Evolutionary conservation across 2,888 invertebrate genomes (phyloP), one percentile per base, ranked within the genome.

Genomic region (Adelognathus sp.): DNA sequence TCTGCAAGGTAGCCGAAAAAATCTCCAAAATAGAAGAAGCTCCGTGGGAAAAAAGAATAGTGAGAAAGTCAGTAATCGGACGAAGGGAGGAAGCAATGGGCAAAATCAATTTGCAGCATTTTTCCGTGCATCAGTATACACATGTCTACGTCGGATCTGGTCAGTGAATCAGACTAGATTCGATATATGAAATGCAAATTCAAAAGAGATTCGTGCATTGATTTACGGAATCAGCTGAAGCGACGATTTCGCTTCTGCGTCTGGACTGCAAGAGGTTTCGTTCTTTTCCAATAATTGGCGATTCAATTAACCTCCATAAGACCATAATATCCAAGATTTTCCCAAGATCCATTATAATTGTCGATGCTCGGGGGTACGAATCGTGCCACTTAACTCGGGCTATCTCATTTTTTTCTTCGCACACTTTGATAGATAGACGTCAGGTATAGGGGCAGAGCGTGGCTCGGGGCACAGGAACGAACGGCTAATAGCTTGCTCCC

Each of bases 401-500:
- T 9, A 7, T 52, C 11, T 27, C 41, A 39, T 67, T 54, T 54
- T n/a, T n/a, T n/a, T n/a, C n/a, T 41, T 27, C 39, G 52, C 36
- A 41, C 54, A 54, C 36, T 54, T 54, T 67, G 66, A 67, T 67
- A 39, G 66, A 67, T 67, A 39, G 54, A 16, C 39, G 29, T 41
- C 27, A 27, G 39, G 1, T n/a, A 27, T 14, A n/a, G n/a, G n/a
- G 9, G 52, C 39, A 24, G 33, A 16, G n/a, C n/a, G n/a, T 54
- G 16, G 54, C 54, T 18, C 9, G 18, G 16, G 52, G 54, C 11
- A 3, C 36, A 41, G n/a, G 39, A 54, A 67, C 67, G 54, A 67
- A 54, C 67, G 27, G 52, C 67, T 67, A 67, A 67, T 67, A 67
- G 67, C 54, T 29, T 33, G 52, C 24, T 4, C 24, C 24, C 64